Evolutionary conservation across 1,140 invertebrate genomes (phyloP), one percentile per base, ranked within the genome.

Genomic region (Lamellibrachia luymesi): DNA sequence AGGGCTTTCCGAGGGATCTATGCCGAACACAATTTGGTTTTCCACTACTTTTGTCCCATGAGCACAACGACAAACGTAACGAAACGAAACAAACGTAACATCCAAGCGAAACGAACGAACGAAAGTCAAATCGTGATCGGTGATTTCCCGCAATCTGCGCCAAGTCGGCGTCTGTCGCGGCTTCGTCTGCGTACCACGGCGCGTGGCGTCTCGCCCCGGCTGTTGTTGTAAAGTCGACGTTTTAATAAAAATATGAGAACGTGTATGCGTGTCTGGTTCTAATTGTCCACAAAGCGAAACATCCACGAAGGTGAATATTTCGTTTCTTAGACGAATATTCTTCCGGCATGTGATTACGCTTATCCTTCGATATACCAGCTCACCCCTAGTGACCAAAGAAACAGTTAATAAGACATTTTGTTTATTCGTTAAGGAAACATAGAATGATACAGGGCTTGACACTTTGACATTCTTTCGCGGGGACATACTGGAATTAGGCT

Each of bases 21-120:
- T 91, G 91, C 91, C 91, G 91, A 50, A 91, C 91, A 91, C 51
- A 51, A 91, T 80, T 50, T 50, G 91, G 91, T 91, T 91, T 91
- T 91, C 91, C 91, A 91, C 91, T 91, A 91, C 91, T 91, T 91
- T 50, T 91, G 91, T 91, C 51, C 91, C 91, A 91, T 91, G 91
- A 91, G 91, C 91, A 50, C 51, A 91, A 91, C 64, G 64, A 80
- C 64, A 80, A 80, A 80, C 64, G 64, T 80, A 80, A 80, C 64
- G 64, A 80, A 80, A 80, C 64, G 64, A 80, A 80, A 80, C 64
- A 80, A 80, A 80, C 64, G 64, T 80, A 80, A 80, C 64, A 80
- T 80, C 64, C 64, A 80, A 80, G 64, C 64, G 64, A 22, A 80
- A 80, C 38, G 38, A 80, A 80, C 13, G 64, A 80, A 80, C 64